Evolutionary conservation across 2,888 invertebrate species (phyloP), one percentile per base, ranked within the genome.

Genomic region (Myopa tessellatipennis): DNA sequence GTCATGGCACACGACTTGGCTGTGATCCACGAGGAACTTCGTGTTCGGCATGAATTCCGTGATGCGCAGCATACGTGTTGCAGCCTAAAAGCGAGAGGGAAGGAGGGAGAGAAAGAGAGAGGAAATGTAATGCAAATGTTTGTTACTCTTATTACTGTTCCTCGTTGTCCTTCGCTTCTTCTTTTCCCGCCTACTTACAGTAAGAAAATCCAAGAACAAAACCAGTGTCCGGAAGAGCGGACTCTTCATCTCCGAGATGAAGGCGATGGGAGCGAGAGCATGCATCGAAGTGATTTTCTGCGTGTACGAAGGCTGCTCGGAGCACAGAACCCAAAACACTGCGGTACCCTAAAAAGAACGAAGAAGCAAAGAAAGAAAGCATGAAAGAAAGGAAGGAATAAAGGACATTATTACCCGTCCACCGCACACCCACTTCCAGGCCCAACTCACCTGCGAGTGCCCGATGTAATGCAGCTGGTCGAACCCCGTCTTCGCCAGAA

Each of bases 391-490:
- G 55, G 1, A 26, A 1, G 26, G 2, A 52, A 12, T 1, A 52
- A 70, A 52, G 60, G 3, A 50, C 10, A 63, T 63, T 63, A 3
- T 18, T 34, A 63, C 61, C 26, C 5, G 34, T 34, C 26, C 10
- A 12, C n/a, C 4, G 52, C 12, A 58, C 10, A 34, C 26, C 8
- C 34, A 10, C 58, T 18, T 63, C 10, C 4, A 60, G 8, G 2
- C 34, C 60, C 26, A 12, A 61, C 61, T 63, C 40, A 84, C 94
- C 86, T 93, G 93, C 0, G 96, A 96, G 86, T 96, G 95, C 0
- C 96, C 97, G 3, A 95, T 89, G 85, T 96, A 96, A 84, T 93
- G 93, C 0, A 97, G 85, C 78, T 92, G 90, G 26, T 91, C 84
- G 72, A 91, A 90, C 3, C 92, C 91, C 0, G 95, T 94, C 8